These are phyloP conservation scores for Coendou prehensilis DNA, from an alignment of 2,797 vertebrate genomes.

Conservation along the genomic window DNA sequence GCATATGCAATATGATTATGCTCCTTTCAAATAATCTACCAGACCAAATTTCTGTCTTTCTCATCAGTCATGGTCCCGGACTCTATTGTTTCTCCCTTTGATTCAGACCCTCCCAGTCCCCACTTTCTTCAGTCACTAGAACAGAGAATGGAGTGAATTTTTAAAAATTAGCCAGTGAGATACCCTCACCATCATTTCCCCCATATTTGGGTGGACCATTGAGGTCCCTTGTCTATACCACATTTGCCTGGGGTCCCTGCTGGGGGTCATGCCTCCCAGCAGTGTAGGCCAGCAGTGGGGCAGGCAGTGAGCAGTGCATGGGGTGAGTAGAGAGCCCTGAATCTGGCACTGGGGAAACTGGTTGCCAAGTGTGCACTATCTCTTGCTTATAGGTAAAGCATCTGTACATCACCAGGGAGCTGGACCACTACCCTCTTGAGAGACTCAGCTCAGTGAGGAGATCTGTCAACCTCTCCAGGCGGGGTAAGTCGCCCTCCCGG, in stretches of 20 bases:
- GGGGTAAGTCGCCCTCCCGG: conserved; percentile 87
- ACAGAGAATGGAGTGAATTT: neutral
- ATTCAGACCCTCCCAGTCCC: neutral
- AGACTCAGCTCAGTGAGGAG: conserved; percentile 93
- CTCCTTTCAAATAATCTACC: neutral
- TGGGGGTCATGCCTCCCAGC: fast-evolving
- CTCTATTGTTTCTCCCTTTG: neutral
- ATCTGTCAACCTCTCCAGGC: conserved; percentile 93
- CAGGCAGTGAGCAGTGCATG: fast-evolving
- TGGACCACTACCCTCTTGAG: conserved; percentile 93
- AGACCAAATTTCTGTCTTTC: neutral
- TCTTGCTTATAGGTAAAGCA: conserved; percentile 93
- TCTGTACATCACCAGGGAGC: conserved; percentile 93
- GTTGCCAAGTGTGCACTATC: neutral
- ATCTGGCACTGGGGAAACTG: neutral
- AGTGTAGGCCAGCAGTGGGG: neutral
- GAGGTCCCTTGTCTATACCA: neutral
- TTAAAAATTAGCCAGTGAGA: neutral
- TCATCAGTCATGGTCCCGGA: neutral
- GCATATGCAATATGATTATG: neutral
- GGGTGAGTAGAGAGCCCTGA: neutral
- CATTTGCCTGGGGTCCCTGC: neutral
- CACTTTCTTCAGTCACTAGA: neutral
- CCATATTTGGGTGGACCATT: neutral
- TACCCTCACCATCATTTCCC: neutral